Evolutionary conservation across 2,888 invertebrate genomes (phyloP).

Genomic region (Biston betularia): DNA sequence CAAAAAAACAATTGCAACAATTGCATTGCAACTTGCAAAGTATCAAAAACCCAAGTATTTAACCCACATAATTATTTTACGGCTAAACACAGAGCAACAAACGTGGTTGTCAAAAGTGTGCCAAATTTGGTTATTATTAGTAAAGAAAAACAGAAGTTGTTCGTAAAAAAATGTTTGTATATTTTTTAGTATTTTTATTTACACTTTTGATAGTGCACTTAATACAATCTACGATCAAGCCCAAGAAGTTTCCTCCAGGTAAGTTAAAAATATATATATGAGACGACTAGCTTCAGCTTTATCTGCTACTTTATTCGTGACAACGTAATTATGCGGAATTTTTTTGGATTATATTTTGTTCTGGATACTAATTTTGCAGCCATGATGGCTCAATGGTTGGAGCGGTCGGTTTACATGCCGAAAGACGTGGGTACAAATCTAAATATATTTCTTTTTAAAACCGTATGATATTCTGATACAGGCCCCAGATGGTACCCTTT

Average conservation of each 20-base stretch:
- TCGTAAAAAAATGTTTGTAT: conserved; percentile 10
- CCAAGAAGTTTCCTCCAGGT: conserved; percentile 25
- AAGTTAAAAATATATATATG: neutral
- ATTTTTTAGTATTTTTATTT: conserved; percentile 2
- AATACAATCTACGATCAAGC: conserved; percentile 8
- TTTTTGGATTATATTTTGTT: too few species aligned
- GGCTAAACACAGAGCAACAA: neutral
- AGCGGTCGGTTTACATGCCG: too few species aligned
- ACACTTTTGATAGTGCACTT: conserved; percentile 1
- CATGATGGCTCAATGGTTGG: too few species aligned
- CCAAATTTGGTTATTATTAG: neutral
- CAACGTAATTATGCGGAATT: neutral
- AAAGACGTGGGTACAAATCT: too few species aligned
- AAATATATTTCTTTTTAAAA: neutral
- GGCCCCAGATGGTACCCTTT: conserved; percentile 40
- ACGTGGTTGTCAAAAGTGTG: conserved; percentile 1
- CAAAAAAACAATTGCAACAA: neutral
- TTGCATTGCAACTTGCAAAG: neutral
- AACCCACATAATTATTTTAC: neutral
- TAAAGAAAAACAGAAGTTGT: neutral
- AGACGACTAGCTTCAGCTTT: neutral
- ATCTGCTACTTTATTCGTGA: neutral
- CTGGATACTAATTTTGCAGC: too few species aligned
- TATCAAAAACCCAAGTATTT: neutral
- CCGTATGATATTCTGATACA: conserved; percentile 4